Percentiles rank a stretch among this genome's conserved stretches.
These are phyloP conservation scores for Micromesistius poutassou DNA, from an alignment of 2,797 vertebrate genomes.

Conservation along the genomic window DNA sequence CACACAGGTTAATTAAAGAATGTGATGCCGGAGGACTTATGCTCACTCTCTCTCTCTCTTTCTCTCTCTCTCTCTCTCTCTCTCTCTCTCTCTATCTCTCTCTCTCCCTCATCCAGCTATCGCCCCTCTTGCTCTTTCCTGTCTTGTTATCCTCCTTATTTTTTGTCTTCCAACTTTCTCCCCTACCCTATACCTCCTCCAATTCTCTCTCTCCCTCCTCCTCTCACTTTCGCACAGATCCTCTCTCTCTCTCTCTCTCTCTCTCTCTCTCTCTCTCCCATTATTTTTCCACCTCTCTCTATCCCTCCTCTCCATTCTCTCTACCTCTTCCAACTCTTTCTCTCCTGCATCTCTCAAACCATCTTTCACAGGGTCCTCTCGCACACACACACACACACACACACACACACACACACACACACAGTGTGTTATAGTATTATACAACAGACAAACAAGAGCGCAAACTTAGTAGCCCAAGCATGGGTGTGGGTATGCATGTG, in stretches of 20 bases:
- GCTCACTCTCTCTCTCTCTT: constrained; percentile 19
- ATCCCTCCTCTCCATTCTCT: not conserved
- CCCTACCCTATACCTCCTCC: not conserved
- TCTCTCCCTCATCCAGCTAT: not conserved
- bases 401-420: too few relatives aligned
- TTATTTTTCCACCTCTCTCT: not conserved
- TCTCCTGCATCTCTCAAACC: not conserved
- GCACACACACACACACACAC: constrained; percentile 5
- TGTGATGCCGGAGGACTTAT: constrained; percentile 32
- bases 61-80: constrained; percentile 13
- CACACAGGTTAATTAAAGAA: constrained; percentile 66
- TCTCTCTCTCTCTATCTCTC: constrained; percentile 4
- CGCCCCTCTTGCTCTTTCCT: not conserved
- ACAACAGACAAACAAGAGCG: constrained; percentile 3
- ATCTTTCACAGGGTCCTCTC: not conserved
- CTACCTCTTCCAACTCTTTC: not conserved
- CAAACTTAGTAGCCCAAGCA: constrained; percentile 9
- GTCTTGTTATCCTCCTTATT: too few relatives aligned
- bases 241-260: not conserved
- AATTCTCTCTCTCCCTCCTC: not conserved
- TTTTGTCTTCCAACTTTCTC: not conserved
- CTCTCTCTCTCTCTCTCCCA: not conserved
- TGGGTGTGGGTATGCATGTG: constrained; percentile 12
- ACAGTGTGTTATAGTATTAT: not conserved
- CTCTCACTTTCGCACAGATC: not conserved